Percentiles rank a stretch among this genome's conserved stretches.
These are phyloP conservation scores for Cassiopea xamachana DNA, from an alignment of 30 jellyfish, hydroid and myxozoan species.

Conservation along the genomic window DNA sequence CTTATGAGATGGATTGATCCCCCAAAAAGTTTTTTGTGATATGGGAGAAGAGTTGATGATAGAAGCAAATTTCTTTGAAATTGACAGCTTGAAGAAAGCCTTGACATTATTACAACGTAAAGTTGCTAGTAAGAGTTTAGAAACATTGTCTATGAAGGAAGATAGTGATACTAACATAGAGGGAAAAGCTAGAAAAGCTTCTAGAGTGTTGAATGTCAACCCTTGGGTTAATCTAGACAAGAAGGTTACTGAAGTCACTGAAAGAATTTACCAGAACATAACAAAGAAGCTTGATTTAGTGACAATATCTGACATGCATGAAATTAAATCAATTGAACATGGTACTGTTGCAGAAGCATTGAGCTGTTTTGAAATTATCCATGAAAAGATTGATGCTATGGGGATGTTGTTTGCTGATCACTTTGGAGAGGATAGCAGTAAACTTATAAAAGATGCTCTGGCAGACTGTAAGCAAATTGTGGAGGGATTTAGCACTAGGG, in stretches of 20 bases:
- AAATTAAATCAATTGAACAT: too few relatives aligned
- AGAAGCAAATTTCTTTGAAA: slow-evolving; percentile 15
- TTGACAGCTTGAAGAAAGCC: neutral
- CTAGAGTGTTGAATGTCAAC: neutral
- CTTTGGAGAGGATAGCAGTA: too few relatives aligned
- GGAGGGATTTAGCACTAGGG: neutral
- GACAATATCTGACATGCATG: too few relatives aligned
- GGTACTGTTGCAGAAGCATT: too few relatives aligned
- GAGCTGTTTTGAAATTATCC: too few relatives aligned
- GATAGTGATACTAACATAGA: neutral
- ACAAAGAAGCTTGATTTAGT: too few relatives aligned
- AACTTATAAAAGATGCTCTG: too few relatives aligned
- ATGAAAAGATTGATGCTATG: too few relatives aligned
- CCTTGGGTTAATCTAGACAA: neutral
- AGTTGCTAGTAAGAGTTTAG: neutral
- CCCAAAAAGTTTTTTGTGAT: neutral
- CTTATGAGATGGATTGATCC: slow-evolving; percentile 29
- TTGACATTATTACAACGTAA: neutral
- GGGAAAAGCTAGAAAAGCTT: neutral
- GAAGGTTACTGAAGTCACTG: neutral
- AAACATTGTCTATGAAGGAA: neutral
- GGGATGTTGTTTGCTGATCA: too few relatives aligned
- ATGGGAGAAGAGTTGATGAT: slow-evolving; percentile 25
- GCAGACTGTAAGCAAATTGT: too few relatives aligned
- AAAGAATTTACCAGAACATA: neutral